phyloP scores from a whole-genome alignment of 2,797 vertebrate species.

The Sebastes glaucus region DNA sequence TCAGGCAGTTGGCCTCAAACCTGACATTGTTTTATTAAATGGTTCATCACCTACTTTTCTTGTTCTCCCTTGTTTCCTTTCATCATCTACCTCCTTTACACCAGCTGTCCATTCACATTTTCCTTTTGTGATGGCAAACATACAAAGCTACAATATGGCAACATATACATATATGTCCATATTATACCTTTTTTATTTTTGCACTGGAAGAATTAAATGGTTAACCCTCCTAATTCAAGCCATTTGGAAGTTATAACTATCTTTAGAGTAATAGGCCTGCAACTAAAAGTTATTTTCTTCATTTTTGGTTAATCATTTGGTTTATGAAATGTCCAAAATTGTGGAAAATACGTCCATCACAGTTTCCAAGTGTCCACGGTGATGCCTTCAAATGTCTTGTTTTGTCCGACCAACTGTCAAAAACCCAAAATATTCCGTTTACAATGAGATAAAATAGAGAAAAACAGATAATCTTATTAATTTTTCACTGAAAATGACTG shows the following conservation, averaged over 20 bases:
- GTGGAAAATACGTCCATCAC: no score
- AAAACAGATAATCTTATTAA: fast-evolving
- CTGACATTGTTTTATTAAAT: conserved; percentile 20
- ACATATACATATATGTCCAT: background rate
- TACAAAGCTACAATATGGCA: background rate
- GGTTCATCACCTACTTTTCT: conserved; percentile 3
- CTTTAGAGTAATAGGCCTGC: background rate
- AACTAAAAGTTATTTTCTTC: background rate
- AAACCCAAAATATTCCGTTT: background rate
- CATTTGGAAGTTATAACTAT: background rate
- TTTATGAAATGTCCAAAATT: no score
- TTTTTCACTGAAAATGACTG: background rate
- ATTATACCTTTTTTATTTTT: background rate
- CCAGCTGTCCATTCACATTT: background rate
- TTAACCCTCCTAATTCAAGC: background rate
- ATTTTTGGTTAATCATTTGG: background rate
- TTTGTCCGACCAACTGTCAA: background rate
- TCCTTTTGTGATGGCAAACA: background rate
- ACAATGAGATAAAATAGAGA: background rate
- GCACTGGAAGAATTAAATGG: background rate
- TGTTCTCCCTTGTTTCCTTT: background rate
- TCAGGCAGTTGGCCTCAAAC: conserved; percentile 26
- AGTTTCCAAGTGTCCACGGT: background rate
- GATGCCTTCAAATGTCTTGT: background rate
- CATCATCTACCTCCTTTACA: background rate